phyloP scores from a whole-genome alignment of 37 sponge, comb jelly and placozoan species.

The Trichoplax adhaerens region DNA sequence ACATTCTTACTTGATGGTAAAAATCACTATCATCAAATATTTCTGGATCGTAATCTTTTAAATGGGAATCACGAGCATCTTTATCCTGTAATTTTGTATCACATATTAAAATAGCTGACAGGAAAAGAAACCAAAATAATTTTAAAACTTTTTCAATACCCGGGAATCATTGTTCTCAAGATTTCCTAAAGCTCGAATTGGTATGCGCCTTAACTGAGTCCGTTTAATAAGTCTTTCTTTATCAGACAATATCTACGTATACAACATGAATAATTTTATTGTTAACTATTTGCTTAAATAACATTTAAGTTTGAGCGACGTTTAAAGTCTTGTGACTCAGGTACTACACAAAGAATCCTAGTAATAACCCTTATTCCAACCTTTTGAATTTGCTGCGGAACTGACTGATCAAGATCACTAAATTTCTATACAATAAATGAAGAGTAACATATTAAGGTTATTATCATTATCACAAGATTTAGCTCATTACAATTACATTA shows the following conservation, averaged over 20 bases:
- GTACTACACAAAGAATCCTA: no score
- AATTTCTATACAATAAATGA: constrained; percentile 19
- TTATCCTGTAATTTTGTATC: constrained; percentile 11
- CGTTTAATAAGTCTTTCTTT: constrained; percentile 31
- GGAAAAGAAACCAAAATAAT: not conserved
- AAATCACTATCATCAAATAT: constrained; percentile 92
- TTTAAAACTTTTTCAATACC: not conserved
- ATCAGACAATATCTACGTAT: constrained; percentile 35
- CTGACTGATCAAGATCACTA: constrained; percentile 32
- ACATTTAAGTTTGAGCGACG: not conserved
- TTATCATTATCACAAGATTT: no score
- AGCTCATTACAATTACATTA: not conserved
- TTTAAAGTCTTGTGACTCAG: no score
- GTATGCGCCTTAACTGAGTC: constrained; percentile 53
- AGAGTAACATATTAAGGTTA: not conserved
- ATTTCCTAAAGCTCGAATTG: constrained; percentile 31
- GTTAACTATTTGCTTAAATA: not conserved
- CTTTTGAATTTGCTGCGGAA: constrained; percentile 36
- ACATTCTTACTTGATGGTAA: constrained; percentile 63
- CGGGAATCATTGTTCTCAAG: constrained; percentile 4
- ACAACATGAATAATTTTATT: not conserved
- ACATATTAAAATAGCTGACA: constrained; percentile 2
- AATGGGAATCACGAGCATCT: constrained; percentile 34
- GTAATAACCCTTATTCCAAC: constrained; percentile 17
- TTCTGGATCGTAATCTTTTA: constrained; percentile 49